Evolutionary conservation across 1,140 invertebrate genomes (phyloP), one percentile per base, ranked within the genome.

Genomic region (Brachionus rotundiformis): DNA sequence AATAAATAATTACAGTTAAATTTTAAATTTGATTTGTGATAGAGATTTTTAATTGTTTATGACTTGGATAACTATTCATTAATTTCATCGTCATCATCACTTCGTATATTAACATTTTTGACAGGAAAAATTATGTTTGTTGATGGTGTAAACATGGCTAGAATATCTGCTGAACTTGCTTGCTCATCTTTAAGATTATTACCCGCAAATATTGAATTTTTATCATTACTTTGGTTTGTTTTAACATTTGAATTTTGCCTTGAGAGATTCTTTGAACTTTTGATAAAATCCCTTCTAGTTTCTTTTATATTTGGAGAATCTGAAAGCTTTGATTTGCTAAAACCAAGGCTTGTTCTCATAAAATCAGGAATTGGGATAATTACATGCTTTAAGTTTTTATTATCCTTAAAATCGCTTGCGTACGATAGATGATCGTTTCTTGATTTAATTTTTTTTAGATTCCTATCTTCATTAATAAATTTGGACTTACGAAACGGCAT

Each of bases 341-440:
- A 54, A 29, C 76, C 76, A 19, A 79, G 27, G 11, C 13, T 33
- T 3, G 76, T 79, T 79, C 10, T 54, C 76, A 79, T 79, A 79
- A 79, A 79, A 11, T 79, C 76, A 11, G 76, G 76, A 39, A 79
- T 59, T 2, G 76, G 76, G 19, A 79, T 63, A 27, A 79, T 59
- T 2, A 79, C 76, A 39, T 54, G 47, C 29, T 29, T 79, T 16
- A 16, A 25, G 29, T 36, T 19, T 39, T 79, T 39, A 2, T 3
- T 3, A 33, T 41, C 7, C 36, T 59, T 79, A 31, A 5, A 3
- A 8, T 79, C 76, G 27, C 2, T 63, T 7, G 44, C 25, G 36
- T 79, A 79, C 2, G 76, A 36, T 31, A 63, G 27, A 16, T 2
- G 5, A 75, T 47, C 47, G 10, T 63, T 5, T 63, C 61, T 63